Conservation (phyloP, 2,888 invertebrate genomes). For the Ypsolopha scabrella region DNA sequence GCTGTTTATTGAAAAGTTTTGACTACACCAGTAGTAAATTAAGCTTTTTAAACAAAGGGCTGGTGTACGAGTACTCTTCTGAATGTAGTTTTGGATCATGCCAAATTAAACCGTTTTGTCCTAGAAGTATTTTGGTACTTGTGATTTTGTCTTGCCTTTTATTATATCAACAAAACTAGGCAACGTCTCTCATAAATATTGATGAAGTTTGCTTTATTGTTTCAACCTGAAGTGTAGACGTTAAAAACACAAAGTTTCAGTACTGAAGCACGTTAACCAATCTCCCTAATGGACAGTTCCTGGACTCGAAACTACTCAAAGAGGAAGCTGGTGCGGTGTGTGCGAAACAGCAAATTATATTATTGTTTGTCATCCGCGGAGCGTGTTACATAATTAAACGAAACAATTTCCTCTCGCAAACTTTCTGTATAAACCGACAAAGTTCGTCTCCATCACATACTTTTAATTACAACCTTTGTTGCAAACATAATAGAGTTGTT, state of each 20-base stretch:
- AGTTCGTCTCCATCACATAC: slow-evolving; percentile 11
- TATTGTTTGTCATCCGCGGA: slow-evolving; percentile 22
- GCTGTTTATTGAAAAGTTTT: neutral
- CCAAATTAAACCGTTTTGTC: too few relatives aligned
- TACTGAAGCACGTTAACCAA: neutral
- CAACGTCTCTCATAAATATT: too few relatives aligned
- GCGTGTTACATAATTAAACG: slow-evolving; percentile 25
- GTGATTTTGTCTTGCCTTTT: too few relatives aligned
- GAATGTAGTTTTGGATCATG: too few relatives aligned
- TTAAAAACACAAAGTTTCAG: too few relatives aligned
- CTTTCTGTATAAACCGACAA: slow-evolving; percentile 13
- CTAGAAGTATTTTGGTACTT: too few relatives aligned
- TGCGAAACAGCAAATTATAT: slow-evolving; percentile 18
- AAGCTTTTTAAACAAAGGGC: too few relatives aligned
- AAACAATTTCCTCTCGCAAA: slow-evolving; percentile 19
- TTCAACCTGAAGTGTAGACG: too few relatives aligned
- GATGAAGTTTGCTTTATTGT: too few relatives aligned
- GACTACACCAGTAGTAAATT: too few relatives aligned
- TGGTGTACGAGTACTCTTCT: too few relatives aligned
- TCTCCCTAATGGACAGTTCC: neutral
- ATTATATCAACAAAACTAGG: too few relatives aligned
- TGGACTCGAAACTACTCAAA: neutral
- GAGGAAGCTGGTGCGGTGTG: neutral
- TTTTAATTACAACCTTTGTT: slow-evolving; percentile 9
- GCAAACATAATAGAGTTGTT: neutral